Percentiles rank a stretch among this genome's conserved stretches.
Conservation (phyloP, 2,113 vertebrate species). For the Pionites leucogaster region DNA sequence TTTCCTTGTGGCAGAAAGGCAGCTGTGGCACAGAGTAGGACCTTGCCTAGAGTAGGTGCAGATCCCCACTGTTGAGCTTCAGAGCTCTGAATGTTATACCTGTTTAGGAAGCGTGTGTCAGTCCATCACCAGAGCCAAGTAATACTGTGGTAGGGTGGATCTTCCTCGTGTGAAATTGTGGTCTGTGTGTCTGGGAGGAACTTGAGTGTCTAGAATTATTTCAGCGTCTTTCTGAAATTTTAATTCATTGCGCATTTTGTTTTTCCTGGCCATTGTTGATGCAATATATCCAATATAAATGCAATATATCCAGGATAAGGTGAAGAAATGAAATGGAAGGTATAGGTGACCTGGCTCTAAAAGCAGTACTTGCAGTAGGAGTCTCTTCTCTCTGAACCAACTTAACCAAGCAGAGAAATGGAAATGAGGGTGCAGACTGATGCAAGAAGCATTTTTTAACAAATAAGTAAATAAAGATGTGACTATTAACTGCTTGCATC, state of each 20-base stretch:
- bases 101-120: fast-evolving
- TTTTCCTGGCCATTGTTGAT: neutral
- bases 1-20: neutral
- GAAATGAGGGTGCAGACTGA: neutral
- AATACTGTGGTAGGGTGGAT: neutral
- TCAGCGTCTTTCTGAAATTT: neutral
- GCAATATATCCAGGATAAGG: neutral
- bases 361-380: neutral
- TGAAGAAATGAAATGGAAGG: neutral
- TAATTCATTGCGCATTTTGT: neutral
- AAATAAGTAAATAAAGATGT: neutral
- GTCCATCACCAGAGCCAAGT: neutral
- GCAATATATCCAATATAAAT: neutral
- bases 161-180: neutral
- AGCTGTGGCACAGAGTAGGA: neutral
- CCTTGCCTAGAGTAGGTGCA: neutral
- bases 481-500: neutral
- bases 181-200: neutral
- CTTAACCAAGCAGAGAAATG: neutral
- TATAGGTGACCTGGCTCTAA: neutral
- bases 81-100: neutral
- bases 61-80: neutral
- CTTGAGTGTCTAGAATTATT: neutral
- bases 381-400: neutral
- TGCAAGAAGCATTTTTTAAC: neutral